Percentiles rank a stretch among this genome's conserved stretches.
These are phyloP conservation scores for Tyrophagus putrescentiae DNA, from an alignment of 1,140 invertebrate genomes.

Conservation along the genomic window DNA sequence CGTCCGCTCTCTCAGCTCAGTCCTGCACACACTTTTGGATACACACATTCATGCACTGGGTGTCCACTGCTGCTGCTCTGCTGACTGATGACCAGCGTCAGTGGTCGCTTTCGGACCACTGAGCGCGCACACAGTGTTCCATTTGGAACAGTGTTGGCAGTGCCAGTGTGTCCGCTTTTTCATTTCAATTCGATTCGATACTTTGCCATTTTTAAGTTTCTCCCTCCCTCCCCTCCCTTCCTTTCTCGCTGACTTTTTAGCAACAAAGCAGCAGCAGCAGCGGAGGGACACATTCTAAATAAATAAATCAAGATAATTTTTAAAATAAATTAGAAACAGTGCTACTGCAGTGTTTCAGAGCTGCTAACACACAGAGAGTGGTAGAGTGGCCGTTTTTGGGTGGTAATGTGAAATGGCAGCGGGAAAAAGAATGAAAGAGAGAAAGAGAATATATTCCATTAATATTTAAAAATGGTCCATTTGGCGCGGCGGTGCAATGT, in stretches of 20 bases:
- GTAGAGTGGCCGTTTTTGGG: too few relatives aligned
- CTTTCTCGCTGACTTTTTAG: too few relatives aligned
- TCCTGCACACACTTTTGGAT: neutral
- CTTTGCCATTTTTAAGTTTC: neutral
- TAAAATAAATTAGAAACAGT: constrained; percentile 10
- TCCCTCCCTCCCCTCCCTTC: too few relatives aligned
- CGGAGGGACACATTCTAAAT: constrained; percentile 7
- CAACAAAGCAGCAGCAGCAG: too few relatives aligned
- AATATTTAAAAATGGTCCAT: constrained; percentile 15
- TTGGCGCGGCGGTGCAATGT: neutral
- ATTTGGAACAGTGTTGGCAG: neutral
- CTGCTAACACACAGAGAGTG: too few relatives aligned
- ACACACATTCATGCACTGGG: neutral
- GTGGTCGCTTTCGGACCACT: neutral
- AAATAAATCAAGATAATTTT: constrained; percentile 16
- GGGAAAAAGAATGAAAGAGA: neutral
- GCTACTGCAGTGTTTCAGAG: neutral
- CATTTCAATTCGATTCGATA: neutral
- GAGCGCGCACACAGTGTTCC: neutral
- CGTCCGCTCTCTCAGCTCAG: neutral
- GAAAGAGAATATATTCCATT: constrained; percentile 4
- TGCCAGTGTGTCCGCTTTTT: neutral
- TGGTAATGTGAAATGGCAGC: neutral
- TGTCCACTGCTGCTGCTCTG: neutral
- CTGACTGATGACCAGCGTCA: too few relatives aligned